A percentile compares a stretch with the other conserved stretches of the same genome.
Conservation (phyloP, 2,113 vertebrate genomes). For the Otis tarda region DNA sequence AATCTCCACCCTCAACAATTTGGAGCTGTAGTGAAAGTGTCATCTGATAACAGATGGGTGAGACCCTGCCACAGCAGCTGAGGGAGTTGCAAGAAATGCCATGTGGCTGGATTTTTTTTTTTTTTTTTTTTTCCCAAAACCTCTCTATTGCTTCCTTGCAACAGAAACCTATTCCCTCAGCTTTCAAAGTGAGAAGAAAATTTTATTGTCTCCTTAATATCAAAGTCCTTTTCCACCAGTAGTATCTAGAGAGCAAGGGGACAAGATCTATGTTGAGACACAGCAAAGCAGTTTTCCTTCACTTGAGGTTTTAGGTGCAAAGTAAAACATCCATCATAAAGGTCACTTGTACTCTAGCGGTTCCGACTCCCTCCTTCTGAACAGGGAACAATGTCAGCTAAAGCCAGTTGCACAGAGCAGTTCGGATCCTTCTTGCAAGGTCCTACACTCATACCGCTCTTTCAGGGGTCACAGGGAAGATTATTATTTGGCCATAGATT, state of each 20-base stretch:
- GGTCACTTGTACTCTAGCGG: constrained; percentile 6
- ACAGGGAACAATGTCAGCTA: not conserved
- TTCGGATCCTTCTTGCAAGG: not conserved
- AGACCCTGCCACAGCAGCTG: constrained; percentile 7
- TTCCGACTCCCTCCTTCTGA: not conserved
- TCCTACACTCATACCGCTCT: fast-evolving
- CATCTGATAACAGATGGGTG: constrained; percentile 42
- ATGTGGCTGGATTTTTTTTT: not conserved
- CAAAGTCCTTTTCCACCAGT: constrained; percentile 21
- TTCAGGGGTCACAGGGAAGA: not conserved
- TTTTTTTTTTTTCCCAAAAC: not conserved
- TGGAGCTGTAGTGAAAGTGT: constrained; percentile 31
- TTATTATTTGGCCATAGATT: not conserved
- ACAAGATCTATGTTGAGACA: not conserved
- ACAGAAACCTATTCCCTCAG: constrained; percentile 23
- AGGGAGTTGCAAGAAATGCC: constrained; percentile 37
- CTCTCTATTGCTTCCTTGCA: not conserved
- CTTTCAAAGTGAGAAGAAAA: constrained; percentile 50
- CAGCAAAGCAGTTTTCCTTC: constrained; percentile 30
- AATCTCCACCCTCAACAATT: constrained; percentile 41
- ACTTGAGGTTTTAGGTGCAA: constrained; percentile 17
- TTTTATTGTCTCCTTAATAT: constrained; percentile 53
- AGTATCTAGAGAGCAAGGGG: not conserved
- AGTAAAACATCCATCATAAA: constrained; percentile 27
- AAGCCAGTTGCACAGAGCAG: constrained; percentile 10